Base-by-base conservation (phyloP, 2,888 invertebrate species). In the Noctuana brunneofusca region DNA sequence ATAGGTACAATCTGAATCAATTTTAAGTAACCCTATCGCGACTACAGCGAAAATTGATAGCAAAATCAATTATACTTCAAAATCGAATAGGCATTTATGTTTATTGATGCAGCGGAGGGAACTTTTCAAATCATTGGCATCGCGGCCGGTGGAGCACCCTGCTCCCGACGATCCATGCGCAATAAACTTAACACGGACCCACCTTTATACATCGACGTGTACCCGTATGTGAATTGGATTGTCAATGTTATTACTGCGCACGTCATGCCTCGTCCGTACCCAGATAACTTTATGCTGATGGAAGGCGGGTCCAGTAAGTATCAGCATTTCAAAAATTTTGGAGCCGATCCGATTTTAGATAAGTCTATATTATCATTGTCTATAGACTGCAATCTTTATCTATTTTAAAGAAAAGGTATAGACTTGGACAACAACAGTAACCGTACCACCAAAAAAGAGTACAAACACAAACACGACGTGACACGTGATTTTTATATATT, bases 151-250 rank as follows among this genome's bases (percentile, higher is more conserved):
- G 81, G 84, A 0, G 82, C 79, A 0, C 74, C 79, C 0, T 89
- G 89, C 66, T 59, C 70, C 0, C 72, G 74, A 0, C 76, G 78
- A 2, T 66, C 77, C 1, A 86, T 84, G 84, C 79, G 89, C 1
- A 71, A 71, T 3, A 75, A 79, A 0, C 74, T 88, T 3, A 88
- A 84, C 69, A 72, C 58, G 8, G 84, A 87, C 30, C 88, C 88
- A 0, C 88, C 89, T 0, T 68, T 88, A 0, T 89, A 83, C 68
- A 83, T 89, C 14, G 89, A 89, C 58, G 80, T 89, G 1, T 89
- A 76, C 64, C 89, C 89, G 1, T 89, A 88, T 71, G 72, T 74
- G 2, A 75, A 76, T 1, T 89, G 89, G 89, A 83, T 89, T 12
- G 73, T 80, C 27, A 89, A 87, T 65, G 82, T 85, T 1, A 76